Base-by-base conservation (phyloP, 2,797 vertebrate species). In the Cebuella pygmaea region DNA sequence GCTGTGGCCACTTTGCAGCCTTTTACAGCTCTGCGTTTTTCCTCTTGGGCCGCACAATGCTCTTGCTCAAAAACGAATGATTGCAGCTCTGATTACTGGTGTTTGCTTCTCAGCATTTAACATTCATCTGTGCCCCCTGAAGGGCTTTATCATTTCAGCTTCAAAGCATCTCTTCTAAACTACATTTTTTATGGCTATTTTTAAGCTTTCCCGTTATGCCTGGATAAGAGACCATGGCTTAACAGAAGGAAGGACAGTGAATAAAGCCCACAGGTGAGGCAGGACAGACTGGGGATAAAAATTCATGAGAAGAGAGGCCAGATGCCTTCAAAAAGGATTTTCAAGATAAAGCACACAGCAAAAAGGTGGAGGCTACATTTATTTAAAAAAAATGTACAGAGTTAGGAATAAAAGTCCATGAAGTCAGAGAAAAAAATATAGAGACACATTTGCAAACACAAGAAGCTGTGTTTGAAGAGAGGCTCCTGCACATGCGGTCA, bases 251-350 rank as follows among this genome's bases (percentile, higher is more conserved):
- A 97, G 88, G 79, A 59, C 3, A 11, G n/a, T 19, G 61, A 82
- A 95, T 92, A 95, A 93, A 97, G 20, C 27, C 88, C 76, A 94
- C 33, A 85, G 94, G 96, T 57, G 72, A 88, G 80, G 90, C 80
- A 93, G 94, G 52, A 48, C 26, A 55, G n/a, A 52, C 6, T 7
- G 67, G n/a, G 86, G 64, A 22, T 57, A 11, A 95, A 96, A 95
- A 82, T 19, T 3, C 46, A 57, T 20, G 61, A 88, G 72, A 81
- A 94, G 27, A 14, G 39, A 97, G 84, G 27, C 55, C 74, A 75
- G 41, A n/a, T 36, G 24, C 52, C 80, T 89, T 96, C 75, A 85
- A 67, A 96, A 84, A 55, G 64, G 30, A 90, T 79, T 59, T 87
- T 59, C 84, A 94, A 82, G 90, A 33, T 33, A 26, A 95, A 93